These are phyloP conservation scores for Porphyrio hochstetteri DNA, from an alignment of 2,113 vertebrate species.

Conservation along the genomic window DNA sequence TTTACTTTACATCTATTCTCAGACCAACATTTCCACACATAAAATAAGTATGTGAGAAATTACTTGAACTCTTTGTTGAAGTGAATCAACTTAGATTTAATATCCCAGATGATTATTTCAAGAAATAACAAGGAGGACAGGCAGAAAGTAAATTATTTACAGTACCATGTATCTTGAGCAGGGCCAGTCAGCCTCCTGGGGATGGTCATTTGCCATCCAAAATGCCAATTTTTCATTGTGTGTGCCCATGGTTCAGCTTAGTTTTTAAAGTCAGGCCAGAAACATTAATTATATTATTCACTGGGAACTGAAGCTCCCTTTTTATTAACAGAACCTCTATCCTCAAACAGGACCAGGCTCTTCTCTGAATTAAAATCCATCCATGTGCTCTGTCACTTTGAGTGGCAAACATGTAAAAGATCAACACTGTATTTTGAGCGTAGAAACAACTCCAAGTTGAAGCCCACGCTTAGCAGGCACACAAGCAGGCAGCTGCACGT, in stretches of 20 bases:
- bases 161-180: not conserved
- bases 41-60: constrained; percentile 45
- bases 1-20: constrained; percentile 43
- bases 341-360: not conserved
- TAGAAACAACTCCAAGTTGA: not conserved
- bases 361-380: not conserved
- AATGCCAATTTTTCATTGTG: constrained; percentile 4
- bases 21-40: constrained; percentile 28
- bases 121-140: constrained; percentile 30
- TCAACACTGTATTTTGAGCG: fast-evolving
- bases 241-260: not conserved
- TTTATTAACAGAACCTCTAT: not conserved
- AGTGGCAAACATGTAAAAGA: not conserved
- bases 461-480: not conserved
- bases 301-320: not conserved
- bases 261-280: not conserved
- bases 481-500: not conserved
- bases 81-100: constrained; percentile 30
- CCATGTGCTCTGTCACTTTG: not conserved
- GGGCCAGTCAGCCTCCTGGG: constrained; percentile 2
- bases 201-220: not conserved
- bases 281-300: not conserved
- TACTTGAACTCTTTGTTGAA: constrained; percentile 41
- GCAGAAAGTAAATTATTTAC: constrained; percentile 58
- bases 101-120: constrained; percentile 42